phyloP scores from a whole-genome alignment of 2,888 invertebrate species.

The Mayetiola destructor region DNA sequence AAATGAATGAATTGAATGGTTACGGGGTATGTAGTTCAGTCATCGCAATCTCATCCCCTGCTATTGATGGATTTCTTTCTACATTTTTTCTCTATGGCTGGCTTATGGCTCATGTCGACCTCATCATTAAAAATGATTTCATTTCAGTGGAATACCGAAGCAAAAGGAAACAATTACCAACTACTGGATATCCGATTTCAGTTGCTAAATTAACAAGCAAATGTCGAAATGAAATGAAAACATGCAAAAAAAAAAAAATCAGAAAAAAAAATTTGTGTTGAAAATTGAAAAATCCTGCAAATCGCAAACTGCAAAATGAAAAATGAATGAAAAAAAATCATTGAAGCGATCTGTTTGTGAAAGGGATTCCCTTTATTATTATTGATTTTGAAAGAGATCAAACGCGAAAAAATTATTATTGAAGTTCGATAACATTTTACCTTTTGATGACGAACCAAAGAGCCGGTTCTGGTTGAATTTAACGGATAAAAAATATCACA shows the following conservation, averaged over 20 bases:
- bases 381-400: neutral
- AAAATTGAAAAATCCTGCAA: neutral
- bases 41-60: neutral
- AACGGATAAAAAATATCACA: too few species aligned
- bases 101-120: slow-evolving; percentile 1
- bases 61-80: neutral
- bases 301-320: neutral
- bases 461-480: too few species aligned
- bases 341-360: neutral
- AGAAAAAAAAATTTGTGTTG: neutral
- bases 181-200: slow-evolving; percentile 10
- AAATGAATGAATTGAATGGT: too few species aligned
- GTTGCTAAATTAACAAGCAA: slow-evolving; percentile 1
- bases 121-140: slow-evolving; percentile 11
- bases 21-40: too few species aligned
- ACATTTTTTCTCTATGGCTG: too few species aligned
- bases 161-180: neutral
- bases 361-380: neutral
- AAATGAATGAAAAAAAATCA: neutral
- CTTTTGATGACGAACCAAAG: too few species aligned
- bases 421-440: slow-evolving; percentile 1
- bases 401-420: neutral
- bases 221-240: too few species aligned
- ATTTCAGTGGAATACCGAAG: neutral
- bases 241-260: neutral